A percentile compares a stretch with the other conserved stretches of the same genome.
phyloP scores from a whole-genome alignment of 1,140 invertebrate species.

The Venustaconcha ellipsiformis region DNA sequence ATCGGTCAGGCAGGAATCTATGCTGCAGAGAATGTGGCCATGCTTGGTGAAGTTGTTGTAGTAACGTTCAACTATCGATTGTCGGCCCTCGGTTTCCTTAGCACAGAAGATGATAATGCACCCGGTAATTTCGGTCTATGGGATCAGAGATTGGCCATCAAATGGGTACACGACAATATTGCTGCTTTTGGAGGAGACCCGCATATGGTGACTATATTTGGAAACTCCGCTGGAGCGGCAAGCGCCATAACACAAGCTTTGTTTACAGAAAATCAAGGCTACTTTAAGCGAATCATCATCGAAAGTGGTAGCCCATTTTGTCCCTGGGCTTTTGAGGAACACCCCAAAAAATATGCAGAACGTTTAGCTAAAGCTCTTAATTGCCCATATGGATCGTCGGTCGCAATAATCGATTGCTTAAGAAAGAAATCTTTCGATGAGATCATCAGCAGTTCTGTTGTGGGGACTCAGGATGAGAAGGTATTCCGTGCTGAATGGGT shows the following conservation, averaged over 20 bases:
- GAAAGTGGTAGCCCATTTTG: constrained; percentile 36
- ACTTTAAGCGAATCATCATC: constrained; percentile 83
- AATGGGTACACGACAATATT: constrained; percentile 72
- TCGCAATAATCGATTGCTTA: constrained; percentile 16
- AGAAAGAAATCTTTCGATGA: not conserved
- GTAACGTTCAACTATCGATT: constrained; percentile 49
- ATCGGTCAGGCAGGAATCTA: constrained; percentile 25
- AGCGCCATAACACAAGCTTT: constrained; percentile 82
- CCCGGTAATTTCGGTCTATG: constrained; percentile 70
- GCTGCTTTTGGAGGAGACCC: constrained; percentile 55
- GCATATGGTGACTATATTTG: constrained; percentile 55
- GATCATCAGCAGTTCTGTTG: not conserved
- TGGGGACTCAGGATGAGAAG: constrained; percentile 5
- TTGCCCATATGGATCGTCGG: constrained; percentile 1
- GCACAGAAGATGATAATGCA: constrained; percentile 14
- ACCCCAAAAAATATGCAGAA: constrained; percentile 15
- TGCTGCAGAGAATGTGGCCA: constrained; percentile 14
- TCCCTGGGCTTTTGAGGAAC: constrained; percentile 14
- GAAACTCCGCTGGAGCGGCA: constrained; percentile 54
- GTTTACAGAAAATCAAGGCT: constrained; percentile 82
- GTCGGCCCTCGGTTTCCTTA: constrained; percentile 41
- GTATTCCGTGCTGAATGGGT: constrained; percentile 15
- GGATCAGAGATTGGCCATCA: constrained; percentile 75
- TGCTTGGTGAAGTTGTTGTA: constrained; percentile 37
- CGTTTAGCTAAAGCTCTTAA: constrained; percentile 6